Base-by-base conservation (phyloP, 1,140 invertebrate species). In the Polyergus mexicanus region DNA sequence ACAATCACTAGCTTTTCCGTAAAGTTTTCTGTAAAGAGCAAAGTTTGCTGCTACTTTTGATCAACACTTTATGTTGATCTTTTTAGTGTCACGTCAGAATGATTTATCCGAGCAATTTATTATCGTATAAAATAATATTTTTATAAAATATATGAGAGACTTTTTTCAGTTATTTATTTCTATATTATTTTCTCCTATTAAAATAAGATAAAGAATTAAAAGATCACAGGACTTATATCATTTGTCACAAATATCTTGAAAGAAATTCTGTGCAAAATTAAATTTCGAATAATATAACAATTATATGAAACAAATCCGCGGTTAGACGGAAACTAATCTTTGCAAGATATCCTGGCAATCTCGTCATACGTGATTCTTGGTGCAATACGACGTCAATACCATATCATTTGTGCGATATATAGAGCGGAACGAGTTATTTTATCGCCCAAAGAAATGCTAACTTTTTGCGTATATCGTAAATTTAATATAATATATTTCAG, bases 201-300 rank as follows among this genome's bases (percentile, higher is more conserved):
- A 56, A 54, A 54, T 10, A 54, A 72, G 7, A 63, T 10, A 5
- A 5, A 32, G n/a, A 11, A n/a, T 72, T 13, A 5, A 47, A 22
- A 6, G n/a, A 13, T 69, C 25, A 65, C 13, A 11, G 0, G 1
- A 5, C 16, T 78, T 66, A 13, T 47, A 54, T 78, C 13, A 66
- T 62, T 41, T 35, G 13, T 47, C 4, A 66, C n/a, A 19, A 22
- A 77, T 77, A 65, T 65, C 1, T 62, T 7, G 51, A 77, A 63
- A 76, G 0, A 76, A 0, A 28, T n/a, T 62, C 16, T 32, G 19
- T 32, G 19, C 19, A 38, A 47, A 77, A 35, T 78, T 19, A 25
- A 54, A 54, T 66, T 35, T 16, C 11, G 4, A 3, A 22, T 44
- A 3, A 25, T 22, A 44, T 38, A 51, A 66, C 8, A 54, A 66